Conservation (phyloP, 1,140 invertebrate genomes). For the Procambarus virginalis region DNA sequence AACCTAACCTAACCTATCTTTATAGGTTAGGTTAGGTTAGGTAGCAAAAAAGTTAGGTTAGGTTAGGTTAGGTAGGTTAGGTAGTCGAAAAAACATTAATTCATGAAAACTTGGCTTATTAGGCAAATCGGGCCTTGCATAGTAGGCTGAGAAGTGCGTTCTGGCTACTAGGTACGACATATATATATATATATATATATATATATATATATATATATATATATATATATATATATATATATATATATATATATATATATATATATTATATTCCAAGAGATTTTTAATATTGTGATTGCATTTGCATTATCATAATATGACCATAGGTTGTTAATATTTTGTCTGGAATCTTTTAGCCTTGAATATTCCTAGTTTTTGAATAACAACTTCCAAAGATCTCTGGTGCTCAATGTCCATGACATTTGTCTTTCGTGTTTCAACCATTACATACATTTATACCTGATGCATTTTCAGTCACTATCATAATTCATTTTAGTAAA, state of each 20-base stretch:
- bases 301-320: conserved; percentile 50
- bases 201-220: too few species aligned
- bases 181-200: too few species aligned
- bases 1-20: too few species aligned
- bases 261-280: conserved; percentile 30
- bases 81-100: too few species aligned
- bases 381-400: conserved; percentile 54
- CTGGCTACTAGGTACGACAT: too few species aligned
- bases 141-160: too few species aligned
- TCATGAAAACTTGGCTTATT: too few species aligned
- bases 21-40: too few species aligned
- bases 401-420: conserved; percentile 59
- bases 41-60: too few species aligned
- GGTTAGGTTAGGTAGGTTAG: too few species aligned
- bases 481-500: conserved; percentile 10
- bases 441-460: conserved; percentile 16
- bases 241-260: conserved; percentile 20
- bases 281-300: conserved; percentile 45
- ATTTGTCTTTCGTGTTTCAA: conserved; percentile 42
- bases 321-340: conserved; percentile 48
- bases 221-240: conserved; percentile 9
- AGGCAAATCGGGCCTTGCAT: too few species aligned
- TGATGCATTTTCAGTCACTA: conserved; percentile 13
- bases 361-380: conserved; percentile 47
- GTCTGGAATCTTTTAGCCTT: conserved; percentile 52